phyloP scores from a whole-genome alignment of 2,113 vertebrate genomes.

The Bambusicola thoracicus region DNA sequence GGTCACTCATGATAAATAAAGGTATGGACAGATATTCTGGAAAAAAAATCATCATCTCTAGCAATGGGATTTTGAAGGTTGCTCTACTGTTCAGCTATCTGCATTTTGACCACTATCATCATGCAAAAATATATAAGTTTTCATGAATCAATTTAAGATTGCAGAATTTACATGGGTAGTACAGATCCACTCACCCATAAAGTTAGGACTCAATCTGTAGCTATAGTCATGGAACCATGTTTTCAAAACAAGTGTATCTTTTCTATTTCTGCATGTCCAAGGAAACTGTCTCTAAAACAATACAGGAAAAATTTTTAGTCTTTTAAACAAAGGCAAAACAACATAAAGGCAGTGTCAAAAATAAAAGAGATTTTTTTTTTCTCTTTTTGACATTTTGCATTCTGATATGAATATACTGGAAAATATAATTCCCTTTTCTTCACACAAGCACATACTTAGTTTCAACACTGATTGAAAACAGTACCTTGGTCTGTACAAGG shows the following conservation, averaged over 20 bases:
- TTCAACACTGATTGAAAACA: neutral
- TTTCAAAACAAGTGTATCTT: neutral
- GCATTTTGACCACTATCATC: neutral
- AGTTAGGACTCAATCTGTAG: neutral
- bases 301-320: neutral
- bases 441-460: neutral
- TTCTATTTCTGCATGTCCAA: neutral
- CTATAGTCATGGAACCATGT: neutral
- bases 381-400: neutral
- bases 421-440: neutral
- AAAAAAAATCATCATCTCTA: neutral
- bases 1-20: neutral
- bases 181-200: rapidly evolving
- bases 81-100: neutral
- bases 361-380: neutral
- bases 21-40: neutral
- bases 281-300: neutral
- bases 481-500: neutral
- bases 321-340: neutral
- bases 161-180: neutral
- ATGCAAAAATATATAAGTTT: neutral
- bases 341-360: neutral
- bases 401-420: neutral
- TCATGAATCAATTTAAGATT: neutral
- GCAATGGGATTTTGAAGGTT: neutral